phyloP scores from a whole-genome alignment of 2,797 vertebrate species.

The Manis crassicaudata region DNA sequence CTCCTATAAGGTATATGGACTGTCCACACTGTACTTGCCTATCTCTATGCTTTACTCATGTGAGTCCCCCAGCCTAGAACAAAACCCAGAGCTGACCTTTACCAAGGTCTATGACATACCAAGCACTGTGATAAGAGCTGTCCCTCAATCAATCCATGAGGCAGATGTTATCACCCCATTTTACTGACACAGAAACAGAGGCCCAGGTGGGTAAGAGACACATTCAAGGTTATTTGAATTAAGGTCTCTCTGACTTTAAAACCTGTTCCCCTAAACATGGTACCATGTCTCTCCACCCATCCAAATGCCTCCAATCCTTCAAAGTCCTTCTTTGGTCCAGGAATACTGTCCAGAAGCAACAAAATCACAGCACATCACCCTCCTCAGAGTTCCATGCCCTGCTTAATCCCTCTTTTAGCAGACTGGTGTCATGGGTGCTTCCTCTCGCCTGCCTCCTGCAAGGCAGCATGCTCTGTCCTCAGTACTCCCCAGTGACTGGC shows the following conservation, averaged over 20 bases:
- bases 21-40: not conserved
- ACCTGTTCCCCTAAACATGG: not conserved
- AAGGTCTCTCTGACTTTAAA: not conserved
- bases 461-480: not conserved
- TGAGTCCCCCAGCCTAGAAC: not conserved
- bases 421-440: not conserved
- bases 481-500: not conserved
- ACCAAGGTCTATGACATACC: not conserved
- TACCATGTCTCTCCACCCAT: not conserved
- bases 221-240: not conserved
- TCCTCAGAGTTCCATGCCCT: not conserved
- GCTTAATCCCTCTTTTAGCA: not conserved
- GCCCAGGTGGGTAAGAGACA: not conserved
- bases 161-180: not conserved
- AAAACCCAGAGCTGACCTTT: not conserved
- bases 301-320: not conserved
- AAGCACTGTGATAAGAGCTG: not conserved
- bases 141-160: not conserved
- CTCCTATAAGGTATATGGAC: not conserved
- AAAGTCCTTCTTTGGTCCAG: not conserved
- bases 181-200: conserved; percentile 39
- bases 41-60: not conserved
- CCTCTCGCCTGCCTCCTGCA: not conserved
- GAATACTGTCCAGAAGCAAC: not conserved
- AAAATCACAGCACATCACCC: not conserved